A percentile compares a stretch with the other conserved stretches of the same genome.
phyloP scores from a whole-genome alignment of 2,113 vertebrate genomes.

The Malurus elegans region DNA sequence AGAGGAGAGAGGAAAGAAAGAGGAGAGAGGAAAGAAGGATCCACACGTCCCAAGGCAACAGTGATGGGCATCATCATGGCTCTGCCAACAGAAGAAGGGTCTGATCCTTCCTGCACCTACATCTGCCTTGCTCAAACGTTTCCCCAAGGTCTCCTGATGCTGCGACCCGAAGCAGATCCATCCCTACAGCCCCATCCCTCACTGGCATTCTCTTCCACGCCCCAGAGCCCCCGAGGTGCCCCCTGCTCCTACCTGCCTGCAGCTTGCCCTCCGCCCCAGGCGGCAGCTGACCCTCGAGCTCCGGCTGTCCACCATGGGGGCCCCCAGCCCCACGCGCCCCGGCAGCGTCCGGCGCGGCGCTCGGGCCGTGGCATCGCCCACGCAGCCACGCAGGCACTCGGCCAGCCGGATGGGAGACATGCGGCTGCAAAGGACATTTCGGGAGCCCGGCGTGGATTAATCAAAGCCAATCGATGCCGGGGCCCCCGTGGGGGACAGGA shows the following conservation, averaged over 20 bases:
- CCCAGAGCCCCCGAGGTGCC: not conserved
- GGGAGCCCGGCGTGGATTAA: slow-evolving; percentile 10
- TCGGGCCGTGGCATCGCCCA: slow-evolving; percentile 7
- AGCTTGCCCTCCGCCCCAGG: slow-evolving; percentile 19
- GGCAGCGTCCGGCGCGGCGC: not conserved
- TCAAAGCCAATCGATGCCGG: slow-evolving; percentile 55
- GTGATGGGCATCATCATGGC: not conserved
- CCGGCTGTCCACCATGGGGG: slow-evolving; percentile 1
- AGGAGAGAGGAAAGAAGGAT: not conserved
- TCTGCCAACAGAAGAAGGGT: not conserved
- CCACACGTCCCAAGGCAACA: fast-evolving
- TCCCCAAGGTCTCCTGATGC: not conserved
- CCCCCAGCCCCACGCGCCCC: not conserved
- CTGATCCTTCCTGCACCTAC: not conserved
- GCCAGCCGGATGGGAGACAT: not conserved
- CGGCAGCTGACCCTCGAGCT: slow-evolving; percentile 6
- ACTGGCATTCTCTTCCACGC: fast-evolving
- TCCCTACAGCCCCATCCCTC: not conserved
- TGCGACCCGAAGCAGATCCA: fast-evolving
- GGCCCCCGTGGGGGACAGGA: slow-evolving; percentile 17
- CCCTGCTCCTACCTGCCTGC: slow-evolving; percentile 50
- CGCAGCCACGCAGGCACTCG: not conserved
- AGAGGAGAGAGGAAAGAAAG: not conserved
- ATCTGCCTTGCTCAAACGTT: not conserved
- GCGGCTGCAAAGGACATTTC: slow-evolving; percentile 46